Evolutionary conservation across 1,140 invertebrate genomes (phyloP).

Genomic region (Lordiphosa stackelbergi): DNA sequence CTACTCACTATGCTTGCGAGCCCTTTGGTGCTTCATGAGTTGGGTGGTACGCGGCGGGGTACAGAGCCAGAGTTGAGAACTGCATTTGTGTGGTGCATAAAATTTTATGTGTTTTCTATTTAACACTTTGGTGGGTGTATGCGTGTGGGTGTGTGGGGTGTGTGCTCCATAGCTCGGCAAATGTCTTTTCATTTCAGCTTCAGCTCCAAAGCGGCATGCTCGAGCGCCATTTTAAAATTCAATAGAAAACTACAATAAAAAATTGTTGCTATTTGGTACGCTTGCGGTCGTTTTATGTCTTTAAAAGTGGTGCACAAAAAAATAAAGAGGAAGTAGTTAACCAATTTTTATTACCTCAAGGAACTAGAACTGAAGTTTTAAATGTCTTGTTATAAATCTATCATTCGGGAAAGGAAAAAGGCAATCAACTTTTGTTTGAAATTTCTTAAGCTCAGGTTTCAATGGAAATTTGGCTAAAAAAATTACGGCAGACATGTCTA

Average conservation of each 20-base stretch:
- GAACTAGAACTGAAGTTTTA: conserved; percentile 18
- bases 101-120: conserved; percentile 69
- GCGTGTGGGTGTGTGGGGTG: not conserved
- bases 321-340: conserved; percentile 31
- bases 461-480: too few species aligned
- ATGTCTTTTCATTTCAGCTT: conserved; percentile 56
- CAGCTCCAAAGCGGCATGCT: conserved; percentile 24
- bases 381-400: not conserved
- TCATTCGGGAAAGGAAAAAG: too few species aligned
- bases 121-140: conserved; percentile 45
- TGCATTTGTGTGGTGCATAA: conserved; percentile 38
- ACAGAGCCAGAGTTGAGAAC: conserved; percentile 1
- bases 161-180: conserved; percentile 8
- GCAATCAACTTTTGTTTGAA: not conserved
- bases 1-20: conserved; percentile 2
- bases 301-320: conserved; percentile 34
- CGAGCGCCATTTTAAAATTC: conserved; percentile 53
- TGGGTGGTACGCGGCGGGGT: not conserved
- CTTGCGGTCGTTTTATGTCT: conserved; percentile 39
- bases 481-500: too few species aligned
- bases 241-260: conserved; percentile 60
- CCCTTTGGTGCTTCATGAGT: conserved; percentile 3
- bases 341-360: conserved; percentile 43
- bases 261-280: conserved; percentile 47
- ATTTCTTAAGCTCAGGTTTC: not conserved